phyloP scores from a whole-genome alignment of 2,888 invertebrate species.

The Magallana nippona region DNA sequence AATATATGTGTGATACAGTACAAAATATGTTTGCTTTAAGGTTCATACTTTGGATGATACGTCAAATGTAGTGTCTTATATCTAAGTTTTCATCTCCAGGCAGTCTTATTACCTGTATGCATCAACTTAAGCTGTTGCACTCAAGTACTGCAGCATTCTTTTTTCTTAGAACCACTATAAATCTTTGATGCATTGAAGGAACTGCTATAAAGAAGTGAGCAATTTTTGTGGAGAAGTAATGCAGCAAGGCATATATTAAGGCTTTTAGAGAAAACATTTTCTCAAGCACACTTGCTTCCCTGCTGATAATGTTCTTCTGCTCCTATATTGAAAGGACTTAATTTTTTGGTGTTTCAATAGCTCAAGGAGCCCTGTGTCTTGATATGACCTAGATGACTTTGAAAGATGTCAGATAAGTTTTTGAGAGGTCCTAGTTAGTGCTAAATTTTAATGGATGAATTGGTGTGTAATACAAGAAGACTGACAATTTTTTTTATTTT shows the following conservation, averaged over 20 bases:
- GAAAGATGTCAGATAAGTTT: constrained; percentile 1
- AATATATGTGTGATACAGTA: too few species aligned
- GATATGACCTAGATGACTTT: constrained; percentile 19
- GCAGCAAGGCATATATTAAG: background rate
- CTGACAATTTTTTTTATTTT: background rate
- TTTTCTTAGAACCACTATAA: too few species aligned
- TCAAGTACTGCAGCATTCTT: too few species aligned
- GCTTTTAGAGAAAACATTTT: background rate
- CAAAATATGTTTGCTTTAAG: too few species aligned
- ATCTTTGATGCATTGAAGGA: too few species aligned
- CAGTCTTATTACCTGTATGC: too few species aligned
- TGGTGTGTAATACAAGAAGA: background rate
- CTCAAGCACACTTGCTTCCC: constrained; percentile 1
- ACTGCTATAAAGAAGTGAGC: too few species aligned
- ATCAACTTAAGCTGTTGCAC: too few species aligned
- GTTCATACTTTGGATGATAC: too few species aligned
- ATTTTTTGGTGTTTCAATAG: background rate
- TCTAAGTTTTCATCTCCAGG: too few species aligned
- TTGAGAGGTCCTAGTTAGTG: background rate
- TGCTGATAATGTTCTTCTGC: constrained; percentile 8
- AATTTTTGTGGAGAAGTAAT: too few species aligned
- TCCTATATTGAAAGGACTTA: background rate
- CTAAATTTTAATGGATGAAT: background rate
- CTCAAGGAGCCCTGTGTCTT: background rate
- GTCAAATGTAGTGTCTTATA: too few species aligned